Percentiles rank a stretch among this genome's conserved stretches.
These are phyloP conservation scores for Parazoanthus swiftii DNA, from an alignment of 92 coral and sea anemone species.

Conservation along the genomic window DNA sequence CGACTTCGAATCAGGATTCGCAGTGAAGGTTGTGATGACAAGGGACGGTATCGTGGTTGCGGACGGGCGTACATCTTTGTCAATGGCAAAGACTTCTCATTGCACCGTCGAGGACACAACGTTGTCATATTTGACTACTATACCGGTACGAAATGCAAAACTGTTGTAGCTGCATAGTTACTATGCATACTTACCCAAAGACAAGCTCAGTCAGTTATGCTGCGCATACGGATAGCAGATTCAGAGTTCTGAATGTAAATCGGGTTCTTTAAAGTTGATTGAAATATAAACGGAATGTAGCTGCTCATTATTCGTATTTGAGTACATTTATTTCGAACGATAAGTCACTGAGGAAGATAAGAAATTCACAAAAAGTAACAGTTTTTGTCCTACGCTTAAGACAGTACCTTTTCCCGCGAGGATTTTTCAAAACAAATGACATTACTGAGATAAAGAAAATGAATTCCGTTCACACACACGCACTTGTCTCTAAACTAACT, in stretches of 20 bases:
- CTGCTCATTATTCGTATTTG: background rate
- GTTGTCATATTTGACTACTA: constrained; percentile 28
- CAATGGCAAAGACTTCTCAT: constrained; percentile 45
- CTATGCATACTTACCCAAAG: background rate
- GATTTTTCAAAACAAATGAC: background rate
- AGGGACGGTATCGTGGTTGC: constrained; percentile 41
- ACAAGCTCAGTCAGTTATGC: background rate
- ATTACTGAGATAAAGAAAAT: no score
- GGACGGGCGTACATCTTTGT: constrained; percentile 43
- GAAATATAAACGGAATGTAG: no score
- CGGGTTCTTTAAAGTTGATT: background rate
- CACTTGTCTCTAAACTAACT: background rate
- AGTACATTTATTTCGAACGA: no score
- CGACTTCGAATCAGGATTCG: constrained; percentile 38
- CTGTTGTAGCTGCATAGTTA: background rate
- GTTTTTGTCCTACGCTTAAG: no score
- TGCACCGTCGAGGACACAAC: constrained; percentile 48
- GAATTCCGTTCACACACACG: background rate
- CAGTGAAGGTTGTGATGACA: constrained; percentile 45
- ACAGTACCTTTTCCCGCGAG: no score
- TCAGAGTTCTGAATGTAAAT: no score
- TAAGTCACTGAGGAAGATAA: no score
- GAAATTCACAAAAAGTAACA: no score
- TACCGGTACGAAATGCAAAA: constrained; percentile 28
- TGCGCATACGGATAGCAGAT: background rate